Conservation (phyloP, 2,797 vertebrate species). For the Chaetodon trifasciatus region DNA sequence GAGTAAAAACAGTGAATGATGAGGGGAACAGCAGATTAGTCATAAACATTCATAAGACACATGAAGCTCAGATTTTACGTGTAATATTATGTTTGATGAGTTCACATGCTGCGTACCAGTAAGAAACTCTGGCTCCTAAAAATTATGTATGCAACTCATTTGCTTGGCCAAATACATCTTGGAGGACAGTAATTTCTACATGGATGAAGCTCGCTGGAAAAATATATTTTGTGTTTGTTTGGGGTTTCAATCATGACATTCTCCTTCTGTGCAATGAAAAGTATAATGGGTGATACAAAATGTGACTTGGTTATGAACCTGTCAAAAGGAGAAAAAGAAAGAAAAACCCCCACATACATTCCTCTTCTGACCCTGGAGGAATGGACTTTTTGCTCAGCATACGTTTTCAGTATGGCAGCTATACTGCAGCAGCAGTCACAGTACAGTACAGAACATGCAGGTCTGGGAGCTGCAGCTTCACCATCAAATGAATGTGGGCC, state of each 20-base stretch:
- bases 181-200: background rate
- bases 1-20: background rate
- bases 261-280: background rate
- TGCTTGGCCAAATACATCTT: no score
- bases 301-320: slow-evolving; percentile 1
- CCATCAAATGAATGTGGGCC: slow-evolving; percentile 41
- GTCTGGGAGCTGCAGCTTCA: slow-evolving; percentile 29
- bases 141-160: background rate
- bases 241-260: background rate
- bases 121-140: background rate
- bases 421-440: slow-evolving; percentile 14
- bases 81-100: no score
- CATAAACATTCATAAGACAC: background rate
- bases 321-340: slow-evolving; percentile 18
- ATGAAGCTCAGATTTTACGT: background rate
- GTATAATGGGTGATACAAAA: background rate
- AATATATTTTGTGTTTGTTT: no score
- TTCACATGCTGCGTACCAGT: no score
- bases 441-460: slow-evolving; percentile 31
- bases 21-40: background rate
- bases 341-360: background rate
- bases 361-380: background rate
- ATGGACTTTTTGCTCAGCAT: slow-evolving; percentile 20
- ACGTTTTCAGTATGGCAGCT: slow-evolving; percentile 7
- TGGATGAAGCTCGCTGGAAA: background rate